A percentile compares a stretch with the other conserved stretches of the same genome.
These are phyloP conservation scores for Kuschelorhynchus macadamiae DNA, from an alignment of 2,888 invertebrate genomes.

Conservation along the genomic window DNA sequence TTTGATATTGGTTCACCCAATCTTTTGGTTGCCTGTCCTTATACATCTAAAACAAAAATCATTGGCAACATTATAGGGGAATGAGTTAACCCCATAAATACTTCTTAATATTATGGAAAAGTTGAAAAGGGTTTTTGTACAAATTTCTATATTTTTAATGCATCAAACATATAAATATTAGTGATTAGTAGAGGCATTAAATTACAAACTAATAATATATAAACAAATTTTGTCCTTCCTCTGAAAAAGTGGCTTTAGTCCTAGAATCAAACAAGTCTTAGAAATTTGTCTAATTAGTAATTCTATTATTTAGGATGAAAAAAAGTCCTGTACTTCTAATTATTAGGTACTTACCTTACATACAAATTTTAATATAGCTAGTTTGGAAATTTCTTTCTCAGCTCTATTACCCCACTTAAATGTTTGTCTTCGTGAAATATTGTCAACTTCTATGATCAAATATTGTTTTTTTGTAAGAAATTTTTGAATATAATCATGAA, in stretches of 20 bases:
- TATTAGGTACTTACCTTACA: conserved; percentile 55
- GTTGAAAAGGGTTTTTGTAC: no score
- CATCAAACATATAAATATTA: no score
- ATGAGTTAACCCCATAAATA: background rate
- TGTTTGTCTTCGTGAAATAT: conserved; percentile 51
- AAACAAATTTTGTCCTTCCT: no score
- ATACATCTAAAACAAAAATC: conserved; percentile 55
- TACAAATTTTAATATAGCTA: conserved; percentile 58
- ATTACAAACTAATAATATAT: no score
- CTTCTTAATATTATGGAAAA: background rate
- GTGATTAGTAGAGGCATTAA: no score
- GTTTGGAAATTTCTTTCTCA: conserved; percentile 60
- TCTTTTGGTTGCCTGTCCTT: conserved; percentile 54
- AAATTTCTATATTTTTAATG: no score
- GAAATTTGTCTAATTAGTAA: no score
- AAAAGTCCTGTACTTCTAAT: no score
- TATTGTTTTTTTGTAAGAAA: conserved; percentile 57
- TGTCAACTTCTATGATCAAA: conserved; percentile 55
- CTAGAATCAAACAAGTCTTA: no score
- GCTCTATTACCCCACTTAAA: conserved; percentile 59
- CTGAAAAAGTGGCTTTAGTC: no score
- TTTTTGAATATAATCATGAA: conserved; percentile 57
- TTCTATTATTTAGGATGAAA: no score
- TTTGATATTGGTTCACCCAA: conserved; percentile 57
- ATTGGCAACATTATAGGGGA: background rate